Evolutionary conservation across 2,797 vertebrate species (phyloP), one percentile per base, ranked within the genome.

Genomic region (Bradypodion pumilum): DNA sequence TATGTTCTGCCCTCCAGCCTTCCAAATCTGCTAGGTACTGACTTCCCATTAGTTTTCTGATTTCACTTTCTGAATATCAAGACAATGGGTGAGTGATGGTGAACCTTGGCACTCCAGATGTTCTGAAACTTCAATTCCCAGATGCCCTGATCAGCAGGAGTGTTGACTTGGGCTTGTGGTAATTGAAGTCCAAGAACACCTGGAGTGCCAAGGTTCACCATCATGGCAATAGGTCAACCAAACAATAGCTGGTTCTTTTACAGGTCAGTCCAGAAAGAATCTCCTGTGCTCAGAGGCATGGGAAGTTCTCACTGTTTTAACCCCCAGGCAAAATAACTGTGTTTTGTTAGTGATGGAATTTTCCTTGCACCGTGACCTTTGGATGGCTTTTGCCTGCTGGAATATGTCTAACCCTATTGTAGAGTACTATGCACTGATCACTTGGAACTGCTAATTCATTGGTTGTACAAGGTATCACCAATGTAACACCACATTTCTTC

Each of bases 371-470:
- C 35, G 19, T 12, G 35, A 52, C 25, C 21, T 35, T 40, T 40
- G 29, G 42, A 19, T 85, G 65, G 52, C 79, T 85, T 70, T 81
- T 62, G 65, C 73, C 73, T 81, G 79, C 62, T 68, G 62, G 25
- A 56, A 19, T 49, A 81, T 63, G 81, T 81, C 84, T 77, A 81
- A 85, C 65, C 46, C 70, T 42, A 49, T 69, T 29, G 60, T 65
- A 32, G 13, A 73, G 12, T 29, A 46, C 44, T 49, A 1, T 23
- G 44, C 9, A 40, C n/a, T 0, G 40, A 37, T 49, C 46, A 25
- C 6, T 40, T 49, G 60, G 6, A 37, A 60, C 59, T 16, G 25
- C 46, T 32, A 56, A 37, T 1, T 40, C 46, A 4, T n/a, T n/a
- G n/a, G n/a, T n/a, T n/a, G n/a, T n/a, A 27, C 15, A 2, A 4